These are phyloP conservation scores for Cryptoblepharus egeriae DNA, from an alignment of 2,797 vertebrate species.

Conservation along the genomic window DNA sequence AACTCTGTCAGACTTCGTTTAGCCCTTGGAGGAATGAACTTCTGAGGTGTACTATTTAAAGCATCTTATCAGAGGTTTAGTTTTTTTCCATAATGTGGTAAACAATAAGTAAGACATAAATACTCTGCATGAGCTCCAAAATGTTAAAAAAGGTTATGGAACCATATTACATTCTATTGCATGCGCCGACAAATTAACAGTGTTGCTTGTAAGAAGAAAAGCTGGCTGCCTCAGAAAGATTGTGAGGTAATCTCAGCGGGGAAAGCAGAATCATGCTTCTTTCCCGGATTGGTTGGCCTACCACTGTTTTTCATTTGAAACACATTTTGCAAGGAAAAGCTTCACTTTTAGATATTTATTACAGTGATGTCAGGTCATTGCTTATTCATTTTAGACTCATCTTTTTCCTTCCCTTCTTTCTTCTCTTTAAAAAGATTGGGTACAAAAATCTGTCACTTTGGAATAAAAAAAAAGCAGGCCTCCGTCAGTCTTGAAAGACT, in stretches of 20 bases:
- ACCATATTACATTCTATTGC: constrained; percentile 61
- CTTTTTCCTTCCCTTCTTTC: neutral
- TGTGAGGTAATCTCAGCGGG: constrained; percentile 35
- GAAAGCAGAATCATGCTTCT: constrained; percentile 29
- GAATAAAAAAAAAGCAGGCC: too few species aligned
- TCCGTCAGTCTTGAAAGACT: too few species aligned
- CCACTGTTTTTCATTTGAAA: constrained; percentile 33
- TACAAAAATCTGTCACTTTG: constrained; percentile 61
- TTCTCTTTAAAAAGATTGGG: constrained; percentile 41
- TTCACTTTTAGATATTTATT: constrained; percentile 36
- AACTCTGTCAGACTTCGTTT: neutral
- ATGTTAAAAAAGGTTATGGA: constrained; percentile 67
- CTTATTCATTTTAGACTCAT: constrained; percentile 48
- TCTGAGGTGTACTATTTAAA: constrained; percentile 64
- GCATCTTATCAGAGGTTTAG: constrained; percentile 52
- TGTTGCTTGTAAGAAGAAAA: constrained; percentile 55
- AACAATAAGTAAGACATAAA: constrained; percentile 67
- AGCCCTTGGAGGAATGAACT: constrained; percentile 36
- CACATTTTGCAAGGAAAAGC: constrained; percentile 45
- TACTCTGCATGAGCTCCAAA: constrained; percentile 56
- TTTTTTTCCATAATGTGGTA: constrained; percentile 62
- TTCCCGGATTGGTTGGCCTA: constrained; percentile 39
- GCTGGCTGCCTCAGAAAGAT: constrained; percentile 38
- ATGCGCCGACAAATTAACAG: constrained; percentile 68
- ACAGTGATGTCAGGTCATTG: constrained; percentile 29